Evolutionary conservation across 2,113 vertebrate genomes (phyloP).

Genomic region (Heterotilapia buettikoferi): DNA sequence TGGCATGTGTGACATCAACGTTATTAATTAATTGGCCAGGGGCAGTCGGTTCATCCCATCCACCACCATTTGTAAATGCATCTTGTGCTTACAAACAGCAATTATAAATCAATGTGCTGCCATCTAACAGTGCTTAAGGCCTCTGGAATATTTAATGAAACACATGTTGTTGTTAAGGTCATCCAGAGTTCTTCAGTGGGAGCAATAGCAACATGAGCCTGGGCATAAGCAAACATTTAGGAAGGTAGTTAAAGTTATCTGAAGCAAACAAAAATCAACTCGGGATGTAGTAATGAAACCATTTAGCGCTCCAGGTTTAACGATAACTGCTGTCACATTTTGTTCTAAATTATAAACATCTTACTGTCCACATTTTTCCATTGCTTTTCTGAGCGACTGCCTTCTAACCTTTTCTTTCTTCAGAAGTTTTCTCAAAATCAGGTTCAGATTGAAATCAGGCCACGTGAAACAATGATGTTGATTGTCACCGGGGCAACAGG

Average conservation of each 20-base stretch:
- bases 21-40: conserved; percentile 29
- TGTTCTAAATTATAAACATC: not conserved
- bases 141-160: conserved; percentile 4
- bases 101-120: conserved; percentile 9
- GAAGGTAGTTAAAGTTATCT: not conserved
- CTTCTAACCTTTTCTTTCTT: not conserved
- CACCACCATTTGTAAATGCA: not conserved
- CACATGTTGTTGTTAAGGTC: conserved; percentile 11
- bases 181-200: not conserved
- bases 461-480: conserved; percentile 4
- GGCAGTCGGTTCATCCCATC: not conserved
- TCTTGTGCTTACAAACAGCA: not conserved
- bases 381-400: not conserved
- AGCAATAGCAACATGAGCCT: not conserved
- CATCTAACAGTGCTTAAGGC: not conserved
- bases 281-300: not conserved
- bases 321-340: not conserved
- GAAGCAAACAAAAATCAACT: not conserved
- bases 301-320: not conserved
- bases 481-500: conserved; percentile 17
- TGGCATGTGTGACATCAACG: conserved; percentile 5
- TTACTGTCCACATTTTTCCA: not conserved
- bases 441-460: not conserved
- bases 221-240: conserved; percentile 11
- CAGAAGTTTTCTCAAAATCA: not conserved